Percentiles rank a stretch among this genome's conserved stretches.
Conservation (phyloP, 2,113 vertebrate species). For the Rhagologus leucostigma region DNA sequence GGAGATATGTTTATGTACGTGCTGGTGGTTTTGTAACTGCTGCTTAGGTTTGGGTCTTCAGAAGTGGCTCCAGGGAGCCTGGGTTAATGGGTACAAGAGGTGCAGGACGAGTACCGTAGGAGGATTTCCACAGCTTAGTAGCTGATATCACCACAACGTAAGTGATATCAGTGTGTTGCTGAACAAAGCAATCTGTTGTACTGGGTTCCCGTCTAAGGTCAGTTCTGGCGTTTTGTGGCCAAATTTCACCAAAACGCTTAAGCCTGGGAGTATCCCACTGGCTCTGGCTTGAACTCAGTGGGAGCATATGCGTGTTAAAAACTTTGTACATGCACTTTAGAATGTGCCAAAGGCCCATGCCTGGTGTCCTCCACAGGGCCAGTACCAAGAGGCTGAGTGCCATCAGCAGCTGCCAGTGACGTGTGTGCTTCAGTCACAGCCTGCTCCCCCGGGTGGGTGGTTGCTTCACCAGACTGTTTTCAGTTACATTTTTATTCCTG, state of each 20-base stretch:
- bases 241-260: neutral
- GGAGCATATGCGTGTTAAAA: neutral
- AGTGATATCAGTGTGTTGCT: neutral
- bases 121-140: neutral
- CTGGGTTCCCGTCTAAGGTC: neutral
- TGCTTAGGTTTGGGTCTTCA: neutral
- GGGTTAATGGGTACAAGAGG: neutral
- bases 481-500: neutral
- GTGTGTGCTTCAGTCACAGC: neutral
- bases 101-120: neutral
- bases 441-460: neutral
- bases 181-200: conserved; percentile 14
- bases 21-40: neutral
- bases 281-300: neutral
- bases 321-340: neutral
- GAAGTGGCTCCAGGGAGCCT: neutral
- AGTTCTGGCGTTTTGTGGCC: neutral
- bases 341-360: neutral
- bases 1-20: neutral
- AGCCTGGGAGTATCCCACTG: neutral
- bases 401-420: neutral
- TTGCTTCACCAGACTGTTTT: conserved; percentile 6
- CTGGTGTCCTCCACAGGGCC: neutral
- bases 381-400: neutral
- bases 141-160: neutral